Evolutionary conservation across 2,888 invertebrate species (phyloP), one percentile per base, ranked within the genome.

Genomic region (Neoaliturus tenellus): DNA sequence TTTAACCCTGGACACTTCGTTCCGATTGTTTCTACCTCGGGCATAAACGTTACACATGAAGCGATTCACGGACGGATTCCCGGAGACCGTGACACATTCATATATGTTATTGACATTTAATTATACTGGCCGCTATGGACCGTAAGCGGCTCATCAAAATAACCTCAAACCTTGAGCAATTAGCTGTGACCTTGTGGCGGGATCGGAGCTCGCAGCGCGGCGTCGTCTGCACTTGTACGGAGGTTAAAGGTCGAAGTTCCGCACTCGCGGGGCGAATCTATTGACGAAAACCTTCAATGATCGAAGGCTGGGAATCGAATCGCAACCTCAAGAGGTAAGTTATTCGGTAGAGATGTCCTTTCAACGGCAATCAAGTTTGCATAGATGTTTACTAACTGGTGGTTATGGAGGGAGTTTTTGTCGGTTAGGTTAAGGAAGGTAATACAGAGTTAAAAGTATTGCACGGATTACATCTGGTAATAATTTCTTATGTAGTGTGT

Each of bases 261-360:
- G 62, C 62, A 28, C 62, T 62, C 31, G 62, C 31, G 62, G 17
- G 28, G 28, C 17, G 62, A 62, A 62, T 62, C 62, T 28, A 62
- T 62, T 62, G 62, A 62, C 62, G 31, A 25, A 62, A 62, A 12
- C 62, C 62, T 62, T 62, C 62, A 62, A 62, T 62, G 62, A 62
- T 28, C 62, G 62, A 62, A 62, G 62, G 62, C 28, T 62, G 62
- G 14, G 62, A 62, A 62, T 62, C 62, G 25, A 62, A 58, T 62
- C 31, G 31, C 31, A 23, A 25, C 17, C 55, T 62, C 55, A 28
- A 28, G 25, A 17, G 10, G 31, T 62, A 62, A 62, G 31, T 28
- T 62, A 62, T 28, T 62, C 62, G 62, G 20, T 3, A 17, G 6
- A 48, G 48, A 17, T 17, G 20, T 20, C 51, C 51, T 51, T 51